Percentiles rank a stretch among this genome's conserved stretches.
Evolutionary conservation across 2,797 vertebrate species (phyloP).

Genomic region (Zalophus californianus): DNA sequence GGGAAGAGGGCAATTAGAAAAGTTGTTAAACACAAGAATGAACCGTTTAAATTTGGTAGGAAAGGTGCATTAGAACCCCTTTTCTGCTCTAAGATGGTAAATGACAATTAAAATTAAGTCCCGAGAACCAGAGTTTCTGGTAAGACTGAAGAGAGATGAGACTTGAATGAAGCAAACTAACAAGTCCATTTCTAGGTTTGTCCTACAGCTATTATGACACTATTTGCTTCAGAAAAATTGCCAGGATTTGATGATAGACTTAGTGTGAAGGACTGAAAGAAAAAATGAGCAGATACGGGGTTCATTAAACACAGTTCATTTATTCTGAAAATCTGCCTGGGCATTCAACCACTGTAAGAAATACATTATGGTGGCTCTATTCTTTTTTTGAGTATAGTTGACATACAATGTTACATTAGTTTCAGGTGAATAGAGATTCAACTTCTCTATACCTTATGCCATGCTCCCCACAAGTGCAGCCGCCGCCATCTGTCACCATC

Average conservation of each 20-base stretch:
- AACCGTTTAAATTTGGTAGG: neutral
- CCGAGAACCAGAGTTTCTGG: neutral
- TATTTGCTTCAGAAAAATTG: neutral
- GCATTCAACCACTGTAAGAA: slow-evolving; percentile 41
- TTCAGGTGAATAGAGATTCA: neutral
- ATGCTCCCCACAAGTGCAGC: neutral
- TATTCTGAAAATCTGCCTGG: neutral
- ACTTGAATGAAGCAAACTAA: neutral
- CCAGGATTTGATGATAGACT: neutral
- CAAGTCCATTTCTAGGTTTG: neutral
- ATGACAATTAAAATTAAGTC: neutral
- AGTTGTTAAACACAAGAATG: slow-evolving; percentile 7
- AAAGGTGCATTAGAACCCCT: neutral
- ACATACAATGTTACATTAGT: neutral
- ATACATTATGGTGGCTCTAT: slow-evolving; percentile 4
- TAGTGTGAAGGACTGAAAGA: neutral
- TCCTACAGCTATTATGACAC: neutral
- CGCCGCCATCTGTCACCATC: neutral
- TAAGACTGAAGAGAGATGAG: neutral
- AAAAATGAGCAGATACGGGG: neutral
- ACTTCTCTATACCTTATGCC: neutral
- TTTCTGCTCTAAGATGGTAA: neutral
- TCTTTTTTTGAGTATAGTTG: neutral
- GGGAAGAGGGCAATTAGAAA: neutral
- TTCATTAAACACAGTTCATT: neutral